A percentile compares a stretch with the other conserved stretches of the same genome.
These are phyloP conservation scores for Micronisus gabar DNA, from an alignment of 2,113 vertebrate genomes.

Conservation along the genomic window DNA sequence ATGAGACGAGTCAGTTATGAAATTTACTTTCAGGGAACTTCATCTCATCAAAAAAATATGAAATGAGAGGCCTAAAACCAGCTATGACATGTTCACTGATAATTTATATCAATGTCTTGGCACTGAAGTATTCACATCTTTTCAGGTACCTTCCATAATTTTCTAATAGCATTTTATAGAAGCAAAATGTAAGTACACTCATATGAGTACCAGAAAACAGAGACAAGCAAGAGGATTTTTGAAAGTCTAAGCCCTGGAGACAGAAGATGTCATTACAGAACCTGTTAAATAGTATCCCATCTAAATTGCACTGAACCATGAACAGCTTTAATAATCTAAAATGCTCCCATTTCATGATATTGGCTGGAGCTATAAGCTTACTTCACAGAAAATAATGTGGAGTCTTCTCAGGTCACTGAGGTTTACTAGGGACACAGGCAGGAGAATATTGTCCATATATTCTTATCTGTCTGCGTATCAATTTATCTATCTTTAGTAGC, in stretches of 20 bases:
- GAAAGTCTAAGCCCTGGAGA: background rate
- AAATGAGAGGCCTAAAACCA: background rate
- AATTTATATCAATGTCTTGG: background rate
- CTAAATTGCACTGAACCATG: background rate
- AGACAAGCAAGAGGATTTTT: background rate
- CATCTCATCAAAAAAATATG: background rate
- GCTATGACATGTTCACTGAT: background rate
- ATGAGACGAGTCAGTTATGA: background rate
- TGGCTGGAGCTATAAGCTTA: background rate
- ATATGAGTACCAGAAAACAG: background rate
- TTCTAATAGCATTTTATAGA: background rate
- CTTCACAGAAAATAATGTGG: background rate
- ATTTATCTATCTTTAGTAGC: background rate
- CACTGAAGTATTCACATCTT: background rate
- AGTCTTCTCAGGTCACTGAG: background rate
- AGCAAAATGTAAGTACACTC: background rate
- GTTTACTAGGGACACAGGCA: background rate
- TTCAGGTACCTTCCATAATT: background rate
- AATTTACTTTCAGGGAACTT: background rate
- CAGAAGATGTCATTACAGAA: background rate
- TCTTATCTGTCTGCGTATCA: fast-evolving
- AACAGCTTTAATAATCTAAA: background rate
- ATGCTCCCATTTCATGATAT: background rate
- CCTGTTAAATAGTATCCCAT: background rate
- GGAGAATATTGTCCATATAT: background rate